phyloP scores from a whole-genome alignment of 2,888 invertebrate genomes.

The Ichneumoninae sp. region DNA sequence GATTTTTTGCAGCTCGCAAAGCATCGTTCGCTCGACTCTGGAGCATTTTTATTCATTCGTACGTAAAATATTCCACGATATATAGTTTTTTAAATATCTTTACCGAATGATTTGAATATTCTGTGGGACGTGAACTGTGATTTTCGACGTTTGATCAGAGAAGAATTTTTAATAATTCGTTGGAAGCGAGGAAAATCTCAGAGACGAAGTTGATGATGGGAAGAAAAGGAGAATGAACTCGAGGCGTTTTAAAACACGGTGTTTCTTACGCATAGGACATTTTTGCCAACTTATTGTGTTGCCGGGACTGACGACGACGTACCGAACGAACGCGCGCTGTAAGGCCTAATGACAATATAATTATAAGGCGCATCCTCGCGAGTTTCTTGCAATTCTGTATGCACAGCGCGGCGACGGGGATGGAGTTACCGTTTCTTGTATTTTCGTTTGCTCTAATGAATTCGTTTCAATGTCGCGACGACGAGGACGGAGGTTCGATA shows the following conservation, averaged over 20 bases:
- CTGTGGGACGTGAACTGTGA: constrained; percentile 2
- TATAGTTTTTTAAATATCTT: not conserved
- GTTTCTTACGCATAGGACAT: constrained; percentile 15
- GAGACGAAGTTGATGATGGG: constrained; percentile 19
- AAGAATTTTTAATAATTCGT: constrained; percentile 14
- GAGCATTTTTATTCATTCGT: not conserved
- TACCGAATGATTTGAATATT: not conserved
- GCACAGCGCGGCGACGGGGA: constrained; percentile 21
- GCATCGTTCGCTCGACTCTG: not conserved
- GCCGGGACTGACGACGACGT: constrained; percentile 27
- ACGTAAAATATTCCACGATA: not conserved
- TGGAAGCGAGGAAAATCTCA: constrained; percentile 9
- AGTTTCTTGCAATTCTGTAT: constrained; percentile 68
- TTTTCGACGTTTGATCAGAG: constrained; percentile 12
- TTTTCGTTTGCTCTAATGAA: constrained; percentile 72
- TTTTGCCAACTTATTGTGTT: constrained; percentile 43
- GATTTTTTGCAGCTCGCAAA: constrained; percentile 22
- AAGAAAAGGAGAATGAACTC: not conserved
- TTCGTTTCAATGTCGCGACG: constrained; percentile 73
- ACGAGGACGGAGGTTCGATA: constrained; percentile 60
- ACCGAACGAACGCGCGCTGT: constrained; percentile 64
- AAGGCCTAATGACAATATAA: constrained; percentile 80
- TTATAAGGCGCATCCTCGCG: constrained; percentile 72
- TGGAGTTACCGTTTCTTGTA: constrained; percentile 53
- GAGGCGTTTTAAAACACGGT: constrained; percentile 2